Evolutionary conservation across 2,797 vertebrate species (phyloP).

Genomic region (Oreochromis mossambicus): DNA sequence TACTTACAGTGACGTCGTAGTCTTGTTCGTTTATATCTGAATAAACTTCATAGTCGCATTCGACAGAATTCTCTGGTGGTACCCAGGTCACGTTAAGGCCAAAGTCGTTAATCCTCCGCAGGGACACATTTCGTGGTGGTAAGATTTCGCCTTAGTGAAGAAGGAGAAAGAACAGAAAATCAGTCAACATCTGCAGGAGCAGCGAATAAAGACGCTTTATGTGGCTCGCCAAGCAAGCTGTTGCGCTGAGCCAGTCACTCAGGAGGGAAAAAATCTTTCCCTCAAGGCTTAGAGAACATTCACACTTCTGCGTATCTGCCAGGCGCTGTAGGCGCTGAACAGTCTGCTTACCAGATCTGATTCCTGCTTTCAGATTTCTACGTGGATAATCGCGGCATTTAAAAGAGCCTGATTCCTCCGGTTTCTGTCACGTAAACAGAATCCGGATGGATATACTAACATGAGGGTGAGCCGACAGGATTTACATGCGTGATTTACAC

Average conservation of each 20-base stretch:
- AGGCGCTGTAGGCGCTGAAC: not conserved
- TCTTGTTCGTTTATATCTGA: too few relatives aligned
- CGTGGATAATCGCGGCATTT: not conserved
- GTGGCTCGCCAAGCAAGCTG: not conserved
- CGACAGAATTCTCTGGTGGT: not conserved
- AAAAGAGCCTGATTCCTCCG: rapidly evolving
- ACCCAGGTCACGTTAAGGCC: rapidly evolving
- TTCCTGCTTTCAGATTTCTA: not conserved
- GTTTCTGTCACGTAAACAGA: not conserved
- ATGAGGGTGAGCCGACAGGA: rapidly evolving
- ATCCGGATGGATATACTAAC: not conserved
- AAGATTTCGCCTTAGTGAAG: not conserved
- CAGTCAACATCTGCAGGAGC: not conserved
- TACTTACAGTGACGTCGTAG: not conserved
- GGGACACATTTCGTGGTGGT: not conserved
- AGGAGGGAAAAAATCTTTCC: rapidly evolving
- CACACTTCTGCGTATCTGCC: too few relatives aligned
- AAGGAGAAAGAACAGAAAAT: not conserved
- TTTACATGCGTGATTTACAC: not conserved
- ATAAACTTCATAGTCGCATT: rapidly evolving
- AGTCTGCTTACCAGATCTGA: not conserved
- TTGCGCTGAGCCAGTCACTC: not conserved
- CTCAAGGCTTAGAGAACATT: not conserved
- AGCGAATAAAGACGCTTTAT: not conserved
- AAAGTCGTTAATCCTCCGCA: not conserved